Conservation (phyloP, 1,140 invertebrate genomes). For the Drosophila ohnishii region DNA sequence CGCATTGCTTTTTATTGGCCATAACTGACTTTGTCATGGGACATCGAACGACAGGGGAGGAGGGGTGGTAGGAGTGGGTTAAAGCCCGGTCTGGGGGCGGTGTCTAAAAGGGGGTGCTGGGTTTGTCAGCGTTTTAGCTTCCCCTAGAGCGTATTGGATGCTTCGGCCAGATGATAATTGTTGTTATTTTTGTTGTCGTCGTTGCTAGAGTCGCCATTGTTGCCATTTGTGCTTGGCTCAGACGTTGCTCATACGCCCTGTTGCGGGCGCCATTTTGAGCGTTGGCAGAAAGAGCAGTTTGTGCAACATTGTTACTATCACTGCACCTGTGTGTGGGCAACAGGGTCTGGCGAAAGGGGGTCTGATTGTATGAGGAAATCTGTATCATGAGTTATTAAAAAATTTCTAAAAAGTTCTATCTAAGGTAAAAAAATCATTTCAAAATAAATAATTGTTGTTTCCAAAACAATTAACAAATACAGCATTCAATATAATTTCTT, state of each 20-base stretch:
- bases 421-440: too few species aligned
- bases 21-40: slow-evolving; percentile 78
- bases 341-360: slow-evolving; percentile 5
- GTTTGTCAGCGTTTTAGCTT: slow-evolving; percentile 25
- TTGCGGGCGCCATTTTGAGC: slow-evolving; percentile 69
- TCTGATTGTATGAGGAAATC: too few species aligned
- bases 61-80: background rate
- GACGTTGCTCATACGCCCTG: slow-evolving; percentile 70
- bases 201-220: slow-evolving; percentile 24
- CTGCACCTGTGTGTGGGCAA: slow-evolving; percentile 49
- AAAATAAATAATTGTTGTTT: too few species aligned
- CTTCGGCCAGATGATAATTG: slow-evolving; percentile 42
- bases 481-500: too few species aligned
- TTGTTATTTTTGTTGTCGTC: slow-evolving; percentile 25
- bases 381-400: background rate
- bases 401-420: background rate
- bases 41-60: background rate
- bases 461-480: too few species aligned
- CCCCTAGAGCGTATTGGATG: slow-evolving; percentile 41
- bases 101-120: background rate
- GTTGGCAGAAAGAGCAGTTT: slow-evolving; percentile 56
- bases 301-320: slow-evolving; percentile 67
- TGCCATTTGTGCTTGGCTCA: slow-evolving; percentile 26
- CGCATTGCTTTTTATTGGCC: slow-evolving; percentile 80
- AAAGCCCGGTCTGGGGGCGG: background rate